Conservation (phyloP, 2,888 invertebrate genomes). For the Teleogryllus oceanicus region DNA sequence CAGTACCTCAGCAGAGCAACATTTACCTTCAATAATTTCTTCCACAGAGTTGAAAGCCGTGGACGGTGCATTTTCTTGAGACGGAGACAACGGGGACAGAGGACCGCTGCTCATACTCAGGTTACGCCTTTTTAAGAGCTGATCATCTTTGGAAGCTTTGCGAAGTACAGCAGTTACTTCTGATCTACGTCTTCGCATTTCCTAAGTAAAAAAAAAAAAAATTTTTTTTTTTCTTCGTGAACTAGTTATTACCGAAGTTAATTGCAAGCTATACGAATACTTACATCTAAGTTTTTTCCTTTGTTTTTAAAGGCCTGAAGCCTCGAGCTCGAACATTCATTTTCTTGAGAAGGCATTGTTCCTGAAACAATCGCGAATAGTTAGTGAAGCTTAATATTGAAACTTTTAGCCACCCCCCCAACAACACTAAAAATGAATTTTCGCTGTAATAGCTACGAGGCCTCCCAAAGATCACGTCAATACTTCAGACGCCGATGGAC, state of each 20-base stretch:
- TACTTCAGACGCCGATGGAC: too few species aligned
- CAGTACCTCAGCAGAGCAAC: neutral
- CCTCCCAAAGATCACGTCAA: too few species aligned
- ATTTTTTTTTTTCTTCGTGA: too few species aligned
- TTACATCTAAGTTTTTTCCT: slow-evolving; percentile 70
- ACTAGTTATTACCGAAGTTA: neutral
- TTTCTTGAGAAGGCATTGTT: slow-evolving; percentile 58
- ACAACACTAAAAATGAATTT: too few species aligned
- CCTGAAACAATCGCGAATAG: neutral
- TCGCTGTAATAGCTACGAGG: too few species aligned
- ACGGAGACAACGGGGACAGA: slow-evolving; percentile 52
- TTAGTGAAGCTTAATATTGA: neutral
- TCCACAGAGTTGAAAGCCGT: slow-evolving; percentile 57
- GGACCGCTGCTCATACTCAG: slow-evolving; percentile 58
- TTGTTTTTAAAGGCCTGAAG: slow-evolving; percentile 74
- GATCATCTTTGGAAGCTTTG: slow-evolving; percentile 91
- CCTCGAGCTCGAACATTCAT: slow-evolving; percentile 51
- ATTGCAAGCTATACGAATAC: slow-evolving; percentile 39
- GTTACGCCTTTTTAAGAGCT: slow-evolving; percentile 85
- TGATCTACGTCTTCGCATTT: slow-evolving; percentile 81
- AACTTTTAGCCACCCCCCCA: too few species aligned
- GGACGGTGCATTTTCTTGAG: slow-evolving; percentile 51
- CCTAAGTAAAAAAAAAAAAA: slow-evolving; percentile 56
- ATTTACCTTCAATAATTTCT: slow-evolving; percentile 64
- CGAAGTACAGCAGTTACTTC: slow-evolving; percentile 88